A percentile compares a stretch with the other conserved stretches of the same genome.
phyloP scores from a whole-genome alignment of 1,140 invertebrate species.

The Mya arenaria region DNA sequence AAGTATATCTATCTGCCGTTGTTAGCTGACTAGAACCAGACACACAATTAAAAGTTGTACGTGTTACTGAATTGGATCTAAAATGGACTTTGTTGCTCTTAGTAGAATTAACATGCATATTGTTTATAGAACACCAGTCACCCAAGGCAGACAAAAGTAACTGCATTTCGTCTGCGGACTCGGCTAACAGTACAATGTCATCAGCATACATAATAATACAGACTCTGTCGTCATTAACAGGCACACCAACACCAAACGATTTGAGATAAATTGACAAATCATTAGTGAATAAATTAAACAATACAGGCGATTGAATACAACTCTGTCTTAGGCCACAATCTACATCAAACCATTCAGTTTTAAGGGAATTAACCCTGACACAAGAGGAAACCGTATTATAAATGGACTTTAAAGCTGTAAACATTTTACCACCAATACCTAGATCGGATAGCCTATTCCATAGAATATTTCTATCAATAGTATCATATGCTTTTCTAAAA shows the following conservation, averaged over 20 bases:
- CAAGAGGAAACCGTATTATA: neutral
- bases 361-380: slow-evolving; percentile 11
- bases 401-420: neutral
- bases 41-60: neutral
- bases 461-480: slow-evolving; percentile 5
- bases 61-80: neutral
- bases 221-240: slow-evolving; percentile 8
- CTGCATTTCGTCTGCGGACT: neutral
- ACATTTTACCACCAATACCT: slow-evolving; percentile 10
- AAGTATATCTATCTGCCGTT: slow-evolving; percentile 20
- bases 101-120: slow-evolving; percentile 11
- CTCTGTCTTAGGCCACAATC: slow-evolving; percentile 23
- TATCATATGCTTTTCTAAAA: slow-evolving; percentile 22
- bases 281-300: slow-evolving; percentile 32
- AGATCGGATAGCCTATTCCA: neutral
- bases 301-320: slow-evolving; percentile 20
- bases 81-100: slow-evolving; percentile 17
- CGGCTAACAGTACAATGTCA: slow-evolving; percentile 21
- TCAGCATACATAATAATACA: slow-evolving; percentile 42
- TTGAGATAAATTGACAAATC: slow-evolving; percentile 21
- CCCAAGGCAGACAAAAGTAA: neutral
- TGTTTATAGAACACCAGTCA: neutral
- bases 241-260: neutral
- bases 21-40: neutral
- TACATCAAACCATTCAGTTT: slow-evolving; percentile 12